A percentile compares a stretch with the other conserved stretches of the same genome.
These are phyloP conservation scores for Potamilus streckersoni DNA, from an alignment of 1,140 invertebrate genomes.

Conservation along the genomic window DNA sequence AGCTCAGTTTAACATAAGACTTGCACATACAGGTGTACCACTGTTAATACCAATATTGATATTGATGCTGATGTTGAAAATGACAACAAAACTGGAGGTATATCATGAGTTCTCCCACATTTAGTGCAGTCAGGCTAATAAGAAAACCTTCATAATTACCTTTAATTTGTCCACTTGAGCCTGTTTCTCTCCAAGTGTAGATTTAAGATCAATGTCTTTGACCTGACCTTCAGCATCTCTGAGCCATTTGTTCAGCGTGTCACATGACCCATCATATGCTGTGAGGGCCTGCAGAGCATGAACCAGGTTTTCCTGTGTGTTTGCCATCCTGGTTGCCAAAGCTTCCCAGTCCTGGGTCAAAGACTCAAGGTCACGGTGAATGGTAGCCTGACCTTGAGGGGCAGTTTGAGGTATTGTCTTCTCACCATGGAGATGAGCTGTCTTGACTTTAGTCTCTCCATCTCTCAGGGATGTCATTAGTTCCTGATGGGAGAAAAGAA, in stretches of 20 bases:
- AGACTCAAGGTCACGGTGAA: conserved; percentile 82
- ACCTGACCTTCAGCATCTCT: conserved; percentile 85
- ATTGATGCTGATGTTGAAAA: no score
- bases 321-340: conserved; percentile 74
- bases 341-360: conserved; percentile 80
- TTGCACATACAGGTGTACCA: no score
- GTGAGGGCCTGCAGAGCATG: conserved; percentile 80
- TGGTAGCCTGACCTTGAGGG: conserved; percentile 78
- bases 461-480: conserved; percentile 49
- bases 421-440: conserved; percentile 49
- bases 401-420: conserved; percentile 76
- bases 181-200: conserved; percentile 84
- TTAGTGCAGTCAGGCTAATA: no score
- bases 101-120: no score
- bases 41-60: no score
- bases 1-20: no score
- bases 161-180: conserved; percentile 84
- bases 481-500: conserved; percentile 38
- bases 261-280: conserved; percentile 82
- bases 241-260: conserved; percentile 84
- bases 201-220: conserved; percentile 91
- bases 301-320: conserved; percentile 73
- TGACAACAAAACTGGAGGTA: no score
- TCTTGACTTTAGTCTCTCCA: conserved; percentile 57
- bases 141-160: conserved; percentile 31